phyloP scores from a whole-genome alignment of 2,113 vertebrate genomes.

The Mesocricetus auratus region DNA sequence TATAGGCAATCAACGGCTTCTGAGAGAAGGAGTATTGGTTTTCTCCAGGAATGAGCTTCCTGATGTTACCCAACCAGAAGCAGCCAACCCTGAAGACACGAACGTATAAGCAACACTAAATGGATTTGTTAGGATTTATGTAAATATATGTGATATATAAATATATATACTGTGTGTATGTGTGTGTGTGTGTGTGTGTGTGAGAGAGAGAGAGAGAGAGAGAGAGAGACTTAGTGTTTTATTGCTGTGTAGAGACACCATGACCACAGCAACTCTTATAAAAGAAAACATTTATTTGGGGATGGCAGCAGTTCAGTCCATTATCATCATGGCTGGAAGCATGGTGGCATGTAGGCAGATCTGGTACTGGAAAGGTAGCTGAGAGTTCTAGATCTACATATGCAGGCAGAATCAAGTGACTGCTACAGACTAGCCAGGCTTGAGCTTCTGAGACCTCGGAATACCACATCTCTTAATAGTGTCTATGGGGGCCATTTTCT shows the following conservation, averaged over 20 bases:
- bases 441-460: neutral
- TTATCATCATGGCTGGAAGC: no score
- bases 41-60: neutral
- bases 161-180: neutral
- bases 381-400: neutral
- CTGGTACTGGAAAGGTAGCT: neutral
- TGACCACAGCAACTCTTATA: no score
- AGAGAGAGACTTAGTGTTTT: no score
- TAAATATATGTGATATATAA: neutral
- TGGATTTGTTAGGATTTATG: neutral
- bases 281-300: no score
- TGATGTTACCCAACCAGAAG: neutral
- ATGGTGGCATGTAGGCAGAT: neutral
- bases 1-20: neutral
- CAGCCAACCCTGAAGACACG: neutral
- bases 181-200: neutral
- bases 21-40: neutral
- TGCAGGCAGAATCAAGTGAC: neutral
- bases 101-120: neutral
- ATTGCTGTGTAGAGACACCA: no score
- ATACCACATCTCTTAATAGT: neutral
- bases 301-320: no score
- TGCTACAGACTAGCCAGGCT: neutral
- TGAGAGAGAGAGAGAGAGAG: no score
- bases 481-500: neutral